phyloP scores from a whole-genome alignment of 2,797 vertebrate genomes.

The Trachurus trachurus region DNA sequence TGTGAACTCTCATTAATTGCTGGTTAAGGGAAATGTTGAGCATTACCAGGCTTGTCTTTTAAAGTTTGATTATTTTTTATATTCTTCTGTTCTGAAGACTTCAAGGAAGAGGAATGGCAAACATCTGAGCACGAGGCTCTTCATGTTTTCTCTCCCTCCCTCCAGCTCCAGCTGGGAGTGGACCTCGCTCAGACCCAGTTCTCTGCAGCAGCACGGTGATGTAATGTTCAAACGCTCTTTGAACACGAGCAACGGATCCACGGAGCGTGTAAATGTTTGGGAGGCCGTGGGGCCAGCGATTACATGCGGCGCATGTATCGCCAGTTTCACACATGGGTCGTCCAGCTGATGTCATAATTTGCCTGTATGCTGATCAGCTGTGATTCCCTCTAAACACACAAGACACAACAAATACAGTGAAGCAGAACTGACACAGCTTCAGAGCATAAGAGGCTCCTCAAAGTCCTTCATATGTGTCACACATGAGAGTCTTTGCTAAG shows the following conservation, averaged over 20 bases:
- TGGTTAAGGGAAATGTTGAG: slow-evolving; percentile 11
- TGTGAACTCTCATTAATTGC: background rate
- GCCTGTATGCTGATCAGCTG: background rate
- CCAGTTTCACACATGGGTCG: slow-evolving; percentile 7
- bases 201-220: slow-evolving; percentile 21
- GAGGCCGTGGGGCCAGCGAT: background rate
- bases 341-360: slow-evolving; percentile 8
- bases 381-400: background rate
- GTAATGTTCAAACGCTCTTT: slow-evolving; percentile 58
- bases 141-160: slow-evolving; percentile 19
- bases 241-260: slow-evolving; percentile 28
- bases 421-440: background rate
- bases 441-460: no score
- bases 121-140: background rate
- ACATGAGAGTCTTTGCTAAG: no score
- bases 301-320: slow-evolving; percentile 9
- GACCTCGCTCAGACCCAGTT: slow-evolving; percentile 28
- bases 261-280: slow-evolving; percentile 32
- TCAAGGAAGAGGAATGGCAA: slow-evolving; percentile 11
- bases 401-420: background rate
- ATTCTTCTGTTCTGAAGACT: background rate
- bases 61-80: slow-evolving; percentile 1
- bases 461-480: background rate
- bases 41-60: background rate
- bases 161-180: slow-evolving; percentile 19